These are phyloP conservation scores for Cataglyphis hispanica DNA, from an alignment of 1,140 invertebrate species.

Conservation along the genomic window DNA sequence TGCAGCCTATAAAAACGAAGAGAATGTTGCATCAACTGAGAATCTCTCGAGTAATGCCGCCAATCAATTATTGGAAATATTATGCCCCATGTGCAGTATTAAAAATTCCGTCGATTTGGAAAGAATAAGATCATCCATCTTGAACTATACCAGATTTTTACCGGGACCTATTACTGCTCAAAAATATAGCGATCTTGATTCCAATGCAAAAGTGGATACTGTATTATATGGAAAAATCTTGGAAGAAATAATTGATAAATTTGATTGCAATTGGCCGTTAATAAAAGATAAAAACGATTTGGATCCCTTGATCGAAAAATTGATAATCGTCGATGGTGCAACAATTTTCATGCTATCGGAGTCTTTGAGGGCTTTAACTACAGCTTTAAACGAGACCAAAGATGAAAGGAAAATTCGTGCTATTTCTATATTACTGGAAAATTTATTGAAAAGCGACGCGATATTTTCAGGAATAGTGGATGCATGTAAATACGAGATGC, in stretches of 20 bases:
- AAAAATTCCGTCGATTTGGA: constrained; percentile 84
- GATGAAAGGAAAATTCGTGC: constrained; percentile 75
- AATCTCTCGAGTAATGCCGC: constrained; percentile 79
- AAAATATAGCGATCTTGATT: constrained; percentile 87
- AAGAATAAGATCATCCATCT: constrained; percentile 74
- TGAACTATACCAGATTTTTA: constrained; percentile 82
- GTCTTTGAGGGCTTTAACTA: constrained; percentile 84
- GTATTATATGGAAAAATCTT: constrained; percentile 84
- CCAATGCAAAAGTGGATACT: constrained; percentile 80
- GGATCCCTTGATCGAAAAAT: constrained; percentile 78
- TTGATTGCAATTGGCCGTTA: constrained; percentile 87
- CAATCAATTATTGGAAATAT: constrained; percentile 77
- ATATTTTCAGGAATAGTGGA: constrained; percentile 86
- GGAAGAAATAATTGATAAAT: constrained; percentile 83
- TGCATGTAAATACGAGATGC: constrained; percentile 72
- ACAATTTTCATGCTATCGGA: constrained; percentile 86
- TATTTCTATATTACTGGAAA: constrained; percentile 84
- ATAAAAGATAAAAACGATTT: constrained; percentile 76
- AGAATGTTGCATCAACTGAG: constrained; percentile 73
- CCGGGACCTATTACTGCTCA: constrained; percentile 89
- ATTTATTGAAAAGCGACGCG: constrained; percentile 87
- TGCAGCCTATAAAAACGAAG: constrained; percentile 80
- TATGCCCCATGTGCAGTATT: constrained; percentile 82
- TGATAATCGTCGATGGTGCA: constrained; percentile 87
- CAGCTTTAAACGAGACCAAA: constrained; percentile 85